A percentile compares a stretch with the other conserved stretches of the same genome.
phyloP scores from a whole-genome alignment of 2,113 vertebrate species.

The Sapayoa aenigma region DNA sequence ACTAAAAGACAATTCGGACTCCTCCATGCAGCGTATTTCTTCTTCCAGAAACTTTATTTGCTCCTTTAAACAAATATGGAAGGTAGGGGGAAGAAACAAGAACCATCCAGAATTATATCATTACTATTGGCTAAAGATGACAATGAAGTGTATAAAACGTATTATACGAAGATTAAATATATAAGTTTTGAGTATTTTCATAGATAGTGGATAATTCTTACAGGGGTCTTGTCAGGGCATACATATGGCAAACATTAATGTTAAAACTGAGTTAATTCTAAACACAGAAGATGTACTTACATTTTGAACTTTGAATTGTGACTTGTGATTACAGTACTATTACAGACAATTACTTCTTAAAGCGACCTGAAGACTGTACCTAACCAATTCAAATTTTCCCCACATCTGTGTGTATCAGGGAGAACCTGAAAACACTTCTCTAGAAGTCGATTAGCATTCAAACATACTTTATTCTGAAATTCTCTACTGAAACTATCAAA shows the following conservation, averaged over 20 bases:
- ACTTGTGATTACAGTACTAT: background rate
- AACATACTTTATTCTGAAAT: background rate
- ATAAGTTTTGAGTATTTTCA: background rate
- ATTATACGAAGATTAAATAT: background rate
- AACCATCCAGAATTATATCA: background rate
- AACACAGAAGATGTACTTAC: background rate
- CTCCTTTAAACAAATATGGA: slow-evolving; percentile 75
- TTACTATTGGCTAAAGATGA: background rate
- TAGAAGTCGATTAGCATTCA: background rate
- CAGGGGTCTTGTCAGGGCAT: background rate
- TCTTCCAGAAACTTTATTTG: slow-evolving; percentile 90
- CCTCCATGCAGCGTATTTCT: slow-evolving; percentile 86
- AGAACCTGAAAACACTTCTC: background rate
- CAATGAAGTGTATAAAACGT: background rate
- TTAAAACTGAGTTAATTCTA: background rate
- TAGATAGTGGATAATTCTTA: background rate
- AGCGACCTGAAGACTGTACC: background rate
- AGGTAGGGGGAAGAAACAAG: background rate
- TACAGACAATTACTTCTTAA: background rate
- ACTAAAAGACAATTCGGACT: slow-evolving; percentile 82
- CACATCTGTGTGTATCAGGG: background rate
- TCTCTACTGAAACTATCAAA: background rate
- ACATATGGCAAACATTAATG: background rate
- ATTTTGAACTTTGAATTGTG: background rate
- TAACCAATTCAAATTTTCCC: background rate